phyloP scores from a whole-genome alignment of 2,113 vertebrate genomes.

The Cyphomyrus plagiostoma region DNA sequence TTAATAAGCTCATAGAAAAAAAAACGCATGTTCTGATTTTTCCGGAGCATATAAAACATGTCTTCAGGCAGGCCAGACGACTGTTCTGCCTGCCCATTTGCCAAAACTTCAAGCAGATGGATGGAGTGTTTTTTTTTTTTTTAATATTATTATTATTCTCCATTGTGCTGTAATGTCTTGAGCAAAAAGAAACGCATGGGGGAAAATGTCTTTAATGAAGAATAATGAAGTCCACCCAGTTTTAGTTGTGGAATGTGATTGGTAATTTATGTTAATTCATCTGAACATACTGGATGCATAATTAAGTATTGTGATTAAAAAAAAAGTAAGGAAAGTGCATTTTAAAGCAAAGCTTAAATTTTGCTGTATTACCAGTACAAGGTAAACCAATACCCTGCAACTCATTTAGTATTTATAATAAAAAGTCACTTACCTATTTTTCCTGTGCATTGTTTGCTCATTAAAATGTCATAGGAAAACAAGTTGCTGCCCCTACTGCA shows the following conservation, averaged over 20 bases:
- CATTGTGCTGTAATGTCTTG: constrained; percentile 38
- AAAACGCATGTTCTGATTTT: not conserved
- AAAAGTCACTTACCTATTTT: not conserved
- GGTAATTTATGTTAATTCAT: constrained; percentile 38
- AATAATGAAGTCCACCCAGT: constrained; percentile 29
- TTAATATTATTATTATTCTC: constrained; percentile 7
- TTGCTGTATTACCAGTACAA: constrained; percentile 2
- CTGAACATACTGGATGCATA: constrained; percentile 31
- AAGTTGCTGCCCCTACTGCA: not conserved
- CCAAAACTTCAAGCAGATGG: not conserved
- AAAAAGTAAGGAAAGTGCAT: constrained; percentile 21
- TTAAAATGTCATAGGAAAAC: not conserved
- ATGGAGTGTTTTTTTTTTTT: constrained; percentile 18
- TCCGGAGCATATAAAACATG: not conserved
- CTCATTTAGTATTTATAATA: not conserved
- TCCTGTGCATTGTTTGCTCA: not conserved
- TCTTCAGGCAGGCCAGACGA: not conserved
- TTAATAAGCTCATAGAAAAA: not conserved
- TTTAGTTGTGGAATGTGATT: constrained; percentile 25
- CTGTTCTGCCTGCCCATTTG: not conserved
- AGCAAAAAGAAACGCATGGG: constrained; percentile 43
- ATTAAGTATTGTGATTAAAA: constrained; percentile 23
- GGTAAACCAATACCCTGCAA: not conserved
- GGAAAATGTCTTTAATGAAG: constrained; percentile 47
- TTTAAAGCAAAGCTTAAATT: constrained; percentile 24